These are phyloP conservation scores for Odontesthes bonariensis DNA, from an alignment of 2,113 vertebrate species.

Conservation along the genomic window DNA sequence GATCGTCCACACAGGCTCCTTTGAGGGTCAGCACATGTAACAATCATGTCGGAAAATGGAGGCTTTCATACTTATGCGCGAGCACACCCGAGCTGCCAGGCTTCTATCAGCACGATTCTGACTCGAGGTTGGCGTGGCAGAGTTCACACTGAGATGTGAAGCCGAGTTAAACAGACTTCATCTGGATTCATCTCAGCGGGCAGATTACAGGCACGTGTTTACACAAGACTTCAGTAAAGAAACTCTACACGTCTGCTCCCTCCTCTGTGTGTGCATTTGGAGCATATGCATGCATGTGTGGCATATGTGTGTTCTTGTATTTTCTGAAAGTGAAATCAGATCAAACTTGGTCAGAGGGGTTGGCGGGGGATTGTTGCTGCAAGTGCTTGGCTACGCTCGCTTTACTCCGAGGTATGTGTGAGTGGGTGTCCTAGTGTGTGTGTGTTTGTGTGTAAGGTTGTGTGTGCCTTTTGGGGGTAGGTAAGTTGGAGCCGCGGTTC, in stretches of 20 bases:
- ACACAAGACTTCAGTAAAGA: constrained; percentile 58
- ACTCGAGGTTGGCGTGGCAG: constrained; percentile 30
- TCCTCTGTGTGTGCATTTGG: constrained; percentile 15
- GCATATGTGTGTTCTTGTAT: not conserved
- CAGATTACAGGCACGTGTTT: constrained; percentile 74
- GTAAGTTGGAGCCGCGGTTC: constrained; percentile 24
- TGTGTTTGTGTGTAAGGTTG: constrained; percentile 31
- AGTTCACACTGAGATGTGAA: constrained; percentile 53
- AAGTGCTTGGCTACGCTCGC: constrained; percentile 63
- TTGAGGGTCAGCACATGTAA: constrained; percentile 46
- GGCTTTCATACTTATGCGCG: constrained; percentile 34
- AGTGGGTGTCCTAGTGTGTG: constrained; percentile 25
- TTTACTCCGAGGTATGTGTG: constrained; percentile 69
- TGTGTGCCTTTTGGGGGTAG: constrained; percentile 33
- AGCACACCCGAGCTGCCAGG: constrained; percentile 36
- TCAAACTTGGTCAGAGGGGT: not conserved
- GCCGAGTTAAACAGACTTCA: constrained; percentile 52
- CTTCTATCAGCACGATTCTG: constrained; percentile 20
- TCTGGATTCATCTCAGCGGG: constrained; percentile 69
- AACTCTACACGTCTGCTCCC: constrained; percentile 30
- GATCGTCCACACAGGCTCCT: constrained; percentile 44
- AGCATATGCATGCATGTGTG: constrained; percentile 41
- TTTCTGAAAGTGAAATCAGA: not conserved
- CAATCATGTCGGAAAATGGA: constrained; percentile 35
- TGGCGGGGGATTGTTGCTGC: constrained; percentile 27